Base-by-base conservation (phyloP, 2,888 invertebrate species). In the Morpho deidamia region DNA sequence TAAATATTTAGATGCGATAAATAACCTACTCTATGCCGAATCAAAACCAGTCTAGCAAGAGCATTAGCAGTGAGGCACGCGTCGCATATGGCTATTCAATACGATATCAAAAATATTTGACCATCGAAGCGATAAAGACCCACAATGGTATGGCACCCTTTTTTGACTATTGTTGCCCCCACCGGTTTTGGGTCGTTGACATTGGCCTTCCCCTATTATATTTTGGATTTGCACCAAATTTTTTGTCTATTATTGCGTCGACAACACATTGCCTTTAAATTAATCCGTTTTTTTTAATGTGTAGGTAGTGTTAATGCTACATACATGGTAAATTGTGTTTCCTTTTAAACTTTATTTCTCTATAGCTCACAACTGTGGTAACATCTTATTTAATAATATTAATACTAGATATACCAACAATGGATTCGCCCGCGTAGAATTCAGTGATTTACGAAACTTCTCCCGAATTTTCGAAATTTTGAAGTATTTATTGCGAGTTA, bases 171-270 rank as follows among this genome's bases (percentile, higher is more conserved):
- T 87, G 83, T 83, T 83, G 79, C 72, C 64, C 69, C 72, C 72
- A 78, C 78, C 78, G 83, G 82, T 81, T 76, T 78, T 74, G 67
- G 88, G 87, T 89, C 88, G 74, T 84, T 89, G 88, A 88, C 88
- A 85, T 84, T 82, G 80, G 81, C 80, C 76, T 78, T 82, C 83
- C 85, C 71, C 83, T 72, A 10, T 72, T 78, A 71, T 76, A 68
- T 72, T 79, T 74, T 68, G 70, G 74, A 82, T 83, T 84, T 76
- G 84, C 78, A 74, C 74, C 73, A 71, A 78, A 81, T 80, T 83
- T 83, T 81, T 80, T 76, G 72, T 76, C 72, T 70, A 66, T 71
- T 73, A 76, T 81, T 78, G 67, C 79, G 83, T 84, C 83, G 81
- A 71, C 73, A 78, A 81, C 83, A 78, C 69, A 75, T 82, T 76